Evolutionary conservation across 1,140 invertebrate species (phyloP), one percentile per base, ranked within the genome.

Genomic region (Holotrichia oblita): DNA sequence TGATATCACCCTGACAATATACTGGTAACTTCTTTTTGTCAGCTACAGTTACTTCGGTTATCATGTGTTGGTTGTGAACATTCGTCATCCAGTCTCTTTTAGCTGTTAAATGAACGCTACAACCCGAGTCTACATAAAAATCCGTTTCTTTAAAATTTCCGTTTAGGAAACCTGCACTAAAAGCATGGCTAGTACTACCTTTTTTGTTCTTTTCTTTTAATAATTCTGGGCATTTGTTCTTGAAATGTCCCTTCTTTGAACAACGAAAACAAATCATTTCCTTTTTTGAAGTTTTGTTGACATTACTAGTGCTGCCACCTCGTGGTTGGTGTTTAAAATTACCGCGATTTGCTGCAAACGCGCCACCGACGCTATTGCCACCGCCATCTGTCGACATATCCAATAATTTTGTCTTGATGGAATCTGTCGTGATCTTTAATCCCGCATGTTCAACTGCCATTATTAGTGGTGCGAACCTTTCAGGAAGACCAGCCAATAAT

Each of bases 291-390:
- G 27, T 1, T 34, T 44, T 44, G 42, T 12, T 14, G 0, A 9
- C 14, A 44, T 44, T 44, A 44, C 8, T 14, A 9, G 42, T 44
- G 42, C 14, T 44, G 42, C 14, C 14, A 44, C 14, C 14, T 44
- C 7, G 1, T 9, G 8, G 8, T 44, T 44, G 42, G 7, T 9
- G 14, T 14, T 9, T 44, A 6, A 44, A 44, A 9, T 14, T 14
- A 12, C 2, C 7, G 0, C 14, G 8, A 14, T 44, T 44, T 44
- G 42, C 42, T 12, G 9, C 42, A 44, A 44, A 44, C 8, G 42
- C 42, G 14, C 42, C 14, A 94, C 83, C 86, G 99, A 6, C 91
- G 94, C 83, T 14, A 14, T 14, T 44, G 14, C 42, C 14, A 9
- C 8, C 42, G 42, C 42, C 42, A 44, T 44, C 42, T 44, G 8